Evolutionary conservation across 2,113 vertebrate species (phyloP), one percentile per base, ranked within the genome.

Genomic region (Malaclemys terrapin): DNA sequence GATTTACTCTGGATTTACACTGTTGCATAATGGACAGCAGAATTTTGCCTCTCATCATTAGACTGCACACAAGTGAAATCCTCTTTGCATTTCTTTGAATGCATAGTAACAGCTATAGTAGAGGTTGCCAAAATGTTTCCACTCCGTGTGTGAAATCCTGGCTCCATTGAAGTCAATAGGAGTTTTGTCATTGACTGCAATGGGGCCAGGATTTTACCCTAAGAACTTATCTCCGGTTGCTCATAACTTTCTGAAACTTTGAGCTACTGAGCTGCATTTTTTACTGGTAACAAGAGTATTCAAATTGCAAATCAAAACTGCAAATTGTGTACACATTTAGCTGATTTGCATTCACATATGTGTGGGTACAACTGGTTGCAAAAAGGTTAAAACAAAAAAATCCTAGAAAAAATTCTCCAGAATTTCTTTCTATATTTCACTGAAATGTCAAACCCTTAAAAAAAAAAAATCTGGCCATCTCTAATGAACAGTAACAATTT

Each of bases 41-140:
- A 78, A 14, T 88, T 93, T n/a, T 78, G 24, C 14, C 57, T 88
- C 65, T 38, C 19, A 72, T 72, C 81, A 17, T 8, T 7, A 10
- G 2, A 20, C 25, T 22, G 17, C 84, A 45, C 0, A 0, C 38
- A 53, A 82, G 76, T 0, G 0, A 83, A 80, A 84, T 49, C 25
- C 17, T 89, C 13, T 89, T 87, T 84, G 38, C 1, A 22, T 57
- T 95, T 54, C 88, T 59, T 79, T 65, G 78, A 72, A 72, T 72
- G 65, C 65, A 38, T 72, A 72, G 19, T 72, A 72, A 72, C n/a
- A 20, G n/a, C 19, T 38, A 11, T 4, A n/a, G 65, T 38, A 38
- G 54, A 90, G 38, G 82, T 20, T 27, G 49, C 3, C 1, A 87
- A 96, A 90, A 93, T 14, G 2, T 1, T 0, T 83, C 20, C 54